A percentile compares a stretch with the other conserved stretches of the same genome.
Conservation (phyloP, 2,797 vertebrate species). For the Ciconia nigra region DNA sequence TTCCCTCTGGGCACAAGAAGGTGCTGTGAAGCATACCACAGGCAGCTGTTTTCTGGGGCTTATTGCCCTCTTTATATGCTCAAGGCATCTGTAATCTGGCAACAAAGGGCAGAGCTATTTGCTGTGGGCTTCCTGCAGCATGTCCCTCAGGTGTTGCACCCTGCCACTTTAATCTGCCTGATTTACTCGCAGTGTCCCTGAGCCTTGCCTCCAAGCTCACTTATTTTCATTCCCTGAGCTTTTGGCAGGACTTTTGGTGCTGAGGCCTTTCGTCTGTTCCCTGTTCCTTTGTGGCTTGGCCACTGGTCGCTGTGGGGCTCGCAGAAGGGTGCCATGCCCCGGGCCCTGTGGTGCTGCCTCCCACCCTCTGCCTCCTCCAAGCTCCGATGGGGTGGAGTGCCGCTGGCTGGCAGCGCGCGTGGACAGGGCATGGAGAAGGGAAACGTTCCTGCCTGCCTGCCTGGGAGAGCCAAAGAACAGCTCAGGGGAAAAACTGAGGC, state of each 20-base stretch:
- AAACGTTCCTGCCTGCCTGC: background rate
- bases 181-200: background rate
- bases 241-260: background rate
- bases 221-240: background rate
- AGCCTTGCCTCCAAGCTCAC: background rate
- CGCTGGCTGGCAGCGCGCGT: background rate
- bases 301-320: background rate
- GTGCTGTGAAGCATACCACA: background rate
- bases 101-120: background rate
- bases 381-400: background rate
- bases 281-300: background rate
- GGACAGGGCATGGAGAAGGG: background rate
- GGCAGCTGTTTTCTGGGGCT: background rate
- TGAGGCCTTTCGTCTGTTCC: background rate
- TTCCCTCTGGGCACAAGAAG: background rate
- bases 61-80: background rate
- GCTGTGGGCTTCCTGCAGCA: background rate
- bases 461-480: slow-evolving; percentile 33
- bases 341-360: background rate
- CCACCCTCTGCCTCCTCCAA: background rate
- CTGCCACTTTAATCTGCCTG: background rate
- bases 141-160: background rate
- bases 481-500: slow-evolving; percentile 53
- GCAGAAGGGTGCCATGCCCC: background rate
- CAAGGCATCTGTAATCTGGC: background rate